phyloP scores from a whole-genome alignment of 2,797 vertebrate genomes.

The Aeoliscus strigatus region DNA sequence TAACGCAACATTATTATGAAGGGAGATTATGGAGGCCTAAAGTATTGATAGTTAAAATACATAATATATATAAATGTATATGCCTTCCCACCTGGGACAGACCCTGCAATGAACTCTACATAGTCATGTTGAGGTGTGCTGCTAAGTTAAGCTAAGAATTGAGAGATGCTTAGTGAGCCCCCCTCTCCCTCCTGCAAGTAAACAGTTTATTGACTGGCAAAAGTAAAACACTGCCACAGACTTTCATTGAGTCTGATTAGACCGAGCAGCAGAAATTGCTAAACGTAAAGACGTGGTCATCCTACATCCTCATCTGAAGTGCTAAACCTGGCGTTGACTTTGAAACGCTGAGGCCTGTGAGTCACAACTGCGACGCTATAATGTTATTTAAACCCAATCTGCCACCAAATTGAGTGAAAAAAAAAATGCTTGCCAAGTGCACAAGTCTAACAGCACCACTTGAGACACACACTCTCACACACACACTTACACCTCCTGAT shows the following conservation, averaged over 20 bases:
- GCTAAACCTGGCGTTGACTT: slow-evolving; percentile 67
- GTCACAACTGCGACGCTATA: slow-evolving; percentile 72
- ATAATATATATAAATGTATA: slow-evolving; percentile 49
- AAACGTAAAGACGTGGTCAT: slow-evolving; percentile 62
- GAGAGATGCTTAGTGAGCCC: slow-evolving; percentile 35
- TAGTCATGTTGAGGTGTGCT: slow-evolving; percentile 37
- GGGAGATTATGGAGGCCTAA: slow-evolving; percentile 42
- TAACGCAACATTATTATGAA: slow-evolving; percentile 55
- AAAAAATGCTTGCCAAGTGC: slow-evolving; percentile 62
- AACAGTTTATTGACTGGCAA: slow-evolving; percentile 26
- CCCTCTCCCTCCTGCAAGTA: slow-evolving; percentile 28
- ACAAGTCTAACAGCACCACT: slow-evolving; percentile 61
- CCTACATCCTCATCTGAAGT: slow-evolving; percentile 59
- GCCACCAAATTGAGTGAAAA: slow-evolving; percentile 65
- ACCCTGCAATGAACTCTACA: slow-evolving; percentile 45
- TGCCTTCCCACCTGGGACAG: slow-evolving; percentile 44
- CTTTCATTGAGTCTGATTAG: slow-evolving; percentile 44
- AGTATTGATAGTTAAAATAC: too few relatives aligned
- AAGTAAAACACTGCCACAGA: slow-evolving; percentile 22
- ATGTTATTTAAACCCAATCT: slow-evolving; percentile 74
- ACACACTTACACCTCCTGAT: slow-evolving; percentile 35
- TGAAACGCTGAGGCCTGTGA: slow-evolving; percentile 57
- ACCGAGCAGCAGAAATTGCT: slow-evolving; percentile 38
- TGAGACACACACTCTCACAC: slow-evolving; percentile 30
- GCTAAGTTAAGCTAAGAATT: slow-evolving; percentile 32